These are phyloP conservation scores for Agapostemon virescens DNA, from an alignment of 2,888 invertebrate genomes.

Conservation along the genomic window DNA sequence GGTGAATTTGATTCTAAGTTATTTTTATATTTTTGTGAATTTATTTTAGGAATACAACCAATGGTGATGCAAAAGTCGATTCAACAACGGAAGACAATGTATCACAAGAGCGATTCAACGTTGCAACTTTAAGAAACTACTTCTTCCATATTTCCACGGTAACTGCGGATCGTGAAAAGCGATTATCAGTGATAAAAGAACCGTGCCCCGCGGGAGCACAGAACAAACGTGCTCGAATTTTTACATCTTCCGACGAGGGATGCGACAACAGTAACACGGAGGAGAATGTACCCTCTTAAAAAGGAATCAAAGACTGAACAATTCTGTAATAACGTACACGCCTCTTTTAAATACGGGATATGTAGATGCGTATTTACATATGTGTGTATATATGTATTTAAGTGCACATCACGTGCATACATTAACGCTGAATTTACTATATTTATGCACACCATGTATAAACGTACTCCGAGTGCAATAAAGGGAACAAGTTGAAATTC, in stretches of 20 bases:
- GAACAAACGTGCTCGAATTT: conserved; percentile 51
- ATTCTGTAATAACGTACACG: conserved; percentile 48
- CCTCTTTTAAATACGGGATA: conserved; percentile 48
- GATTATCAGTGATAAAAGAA: conserved; percentile 76
- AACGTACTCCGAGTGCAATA: conserved; percentile 40
- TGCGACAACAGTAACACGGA: conserved; percentile 60
- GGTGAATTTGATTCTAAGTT: background rate
- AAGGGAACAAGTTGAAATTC: conserved; percentile 41
- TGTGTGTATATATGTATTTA: conserved; percentile 55
- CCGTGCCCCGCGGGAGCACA: conserved; percentile 68
- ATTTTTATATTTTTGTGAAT: background rate
- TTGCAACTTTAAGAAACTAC: conserved; percentile 81
- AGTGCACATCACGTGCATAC: conserved; percentile 41
- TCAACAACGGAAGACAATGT: conserved; percentile 60
- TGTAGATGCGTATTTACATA: conserved; percentile 63
- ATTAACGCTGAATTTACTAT: conserved; percentile 29
- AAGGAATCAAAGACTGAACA: conserved; percentile 65
- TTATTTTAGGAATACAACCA: conserved; percentile 64
- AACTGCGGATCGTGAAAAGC: conserved; percentile 72
- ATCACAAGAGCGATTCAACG: conserved; percentile 81
- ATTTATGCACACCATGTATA: conserved; percentile 47
- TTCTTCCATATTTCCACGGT: conserved; percentile 80
- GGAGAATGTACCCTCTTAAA: conserved; percentile 66
- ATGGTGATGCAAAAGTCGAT: conserved; percentile 68
- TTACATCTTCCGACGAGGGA: conserved; percentile 60